Percentiles rank a stretch among this genome's conserved stretches.
phyloP scores from a whole-genome alignment of 2,888 invertebrate genomes.

The Linyphia triangularis region DNA sequence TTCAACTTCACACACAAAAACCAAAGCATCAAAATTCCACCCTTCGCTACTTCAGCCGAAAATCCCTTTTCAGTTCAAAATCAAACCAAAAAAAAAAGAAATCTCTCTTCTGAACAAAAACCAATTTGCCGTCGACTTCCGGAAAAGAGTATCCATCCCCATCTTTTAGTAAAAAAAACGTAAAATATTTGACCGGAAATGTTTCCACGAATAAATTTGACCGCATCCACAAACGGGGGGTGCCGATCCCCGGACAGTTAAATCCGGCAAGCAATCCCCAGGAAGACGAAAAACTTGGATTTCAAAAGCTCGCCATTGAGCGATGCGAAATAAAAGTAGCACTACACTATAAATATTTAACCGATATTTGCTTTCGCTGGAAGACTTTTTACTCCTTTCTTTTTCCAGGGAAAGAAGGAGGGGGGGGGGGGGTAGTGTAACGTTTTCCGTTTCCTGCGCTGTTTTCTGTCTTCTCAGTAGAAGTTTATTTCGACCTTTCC shows the following conservation, averaged over 20 bases:
- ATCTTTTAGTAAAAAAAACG: no score
- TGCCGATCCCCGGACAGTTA: conserved; percentile 40
- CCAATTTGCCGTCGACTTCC: background rate
- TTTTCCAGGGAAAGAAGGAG: background rate
- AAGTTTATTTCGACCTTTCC: conserved; percentile 44
- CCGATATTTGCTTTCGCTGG: conserved; percentile 52
- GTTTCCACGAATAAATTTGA: conserved; percentile 40
- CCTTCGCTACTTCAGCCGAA: no score
- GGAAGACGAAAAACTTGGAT: conserved; percentile 19
- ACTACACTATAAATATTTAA: conserved; percentile 66
- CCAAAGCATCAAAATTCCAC: no score
- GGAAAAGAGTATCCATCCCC: no score
- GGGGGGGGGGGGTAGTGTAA: background rate
- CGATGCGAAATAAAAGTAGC: conserved; percentile 48
- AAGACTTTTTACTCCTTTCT: background rate
- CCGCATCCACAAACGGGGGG: conserved; percentile 22
- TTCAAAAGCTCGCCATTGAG: conserved; percentile 34
- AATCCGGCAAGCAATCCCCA: background rate
- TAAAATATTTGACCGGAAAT: conserved; percentile 47
- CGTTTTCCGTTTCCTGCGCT: background rate
- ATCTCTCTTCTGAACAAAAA: background rate
- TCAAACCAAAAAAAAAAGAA: background rate
- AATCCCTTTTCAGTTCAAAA: background rate
- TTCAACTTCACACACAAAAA: no score
- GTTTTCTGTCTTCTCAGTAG: no score